phyloP scores from a whole-genome alignment of 2,888 invertebrate species.

The Epirrhoe alternata region DNA sequence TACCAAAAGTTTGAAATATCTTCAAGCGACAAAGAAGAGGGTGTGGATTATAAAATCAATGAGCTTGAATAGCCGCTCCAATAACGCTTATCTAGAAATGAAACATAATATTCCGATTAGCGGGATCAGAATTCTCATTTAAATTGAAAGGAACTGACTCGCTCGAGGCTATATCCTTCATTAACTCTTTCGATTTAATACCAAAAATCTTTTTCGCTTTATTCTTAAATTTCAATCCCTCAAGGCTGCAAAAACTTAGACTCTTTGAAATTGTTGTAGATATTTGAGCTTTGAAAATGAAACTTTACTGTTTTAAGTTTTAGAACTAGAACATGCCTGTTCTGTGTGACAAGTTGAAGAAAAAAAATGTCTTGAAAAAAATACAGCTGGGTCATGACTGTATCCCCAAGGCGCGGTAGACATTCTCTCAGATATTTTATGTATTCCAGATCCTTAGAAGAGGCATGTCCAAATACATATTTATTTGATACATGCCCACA shows the following conservation, averaged over 20 bases:
- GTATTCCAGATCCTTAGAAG: no score
- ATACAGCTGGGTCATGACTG: no score
- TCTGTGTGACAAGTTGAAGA: no score
- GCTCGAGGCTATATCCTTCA: conserved; percentile 69
- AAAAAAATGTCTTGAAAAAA: no score
- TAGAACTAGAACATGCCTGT: no score
- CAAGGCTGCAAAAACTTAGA: conserved; percentile 39
- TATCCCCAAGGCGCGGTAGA: no score
- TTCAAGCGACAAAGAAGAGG: conserved; percentile 6
- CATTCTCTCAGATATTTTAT: no score
- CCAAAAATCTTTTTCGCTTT: conserved; percentile 59
- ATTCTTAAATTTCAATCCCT: conserved; percentile 41
- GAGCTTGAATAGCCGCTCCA: conserved; percentile 28
- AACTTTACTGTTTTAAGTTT: no score
- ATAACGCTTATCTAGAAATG: conserved; percentile 54
- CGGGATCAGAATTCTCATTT: conserved; percentile 60
- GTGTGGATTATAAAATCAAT: conserved; percentile 40
- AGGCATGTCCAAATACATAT: no score
- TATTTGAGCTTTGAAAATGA: conserved; percentile 16
- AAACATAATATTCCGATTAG: conserved; percentile 80
- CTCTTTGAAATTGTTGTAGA: conserved; percentile 35
- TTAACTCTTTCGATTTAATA: conserved; percentile 72
- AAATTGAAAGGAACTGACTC: conserved; percentile 67
- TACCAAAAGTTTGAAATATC: conserved; percentile 1
- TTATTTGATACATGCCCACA: no score